A percentile compares a stretch with the other conserved stretches of the same genome.
phyloP scores from a whole-genome alignment of 2,888 invertebrate genomes.

The Geotrupes spiniger region DNA sequence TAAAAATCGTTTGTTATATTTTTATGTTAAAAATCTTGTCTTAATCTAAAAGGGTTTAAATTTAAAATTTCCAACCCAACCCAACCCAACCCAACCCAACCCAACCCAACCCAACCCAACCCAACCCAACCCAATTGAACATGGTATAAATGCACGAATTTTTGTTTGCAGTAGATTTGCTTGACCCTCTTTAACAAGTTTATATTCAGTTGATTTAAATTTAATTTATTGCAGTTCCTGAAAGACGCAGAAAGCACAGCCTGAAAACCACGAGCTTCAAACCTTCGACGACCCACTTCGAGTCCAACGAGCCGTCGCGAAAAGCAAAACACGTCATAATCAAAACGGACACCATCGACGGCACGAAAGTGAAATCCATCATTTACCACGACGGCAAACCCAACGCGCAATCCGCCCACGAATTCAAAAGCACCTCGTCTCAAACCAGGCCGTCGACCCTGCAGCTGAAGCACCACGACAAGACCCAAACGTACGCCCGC shows the following conservation, averaged over 20 bases:
- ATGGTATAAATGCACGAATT: too few species aligned
- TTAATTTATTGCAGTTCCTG: not conserved
- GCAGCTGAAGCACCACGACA: constrained; percentile 35
- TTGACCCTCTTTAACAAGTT: too few species aligned
- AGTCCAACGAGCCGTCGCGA: constrained; percentile 25
- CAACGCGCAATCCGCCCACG: constrained; percentile 29
- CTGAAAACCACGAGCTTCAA: constrained; percentile 34
- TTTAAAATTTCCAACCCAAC: too few species aligned
- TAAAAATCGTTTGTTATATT: too few species aligned
- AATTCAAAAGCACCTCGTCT: constrained; percentile 29
- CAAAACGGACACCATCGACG: constrained; percentile 35
- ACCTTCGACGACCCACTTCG: constrained; percentile 18
- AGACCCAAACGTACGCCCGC: constrained; percentile 28
- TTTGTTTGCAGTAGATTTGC: too few species aligned
- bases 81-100: too few species aligned
- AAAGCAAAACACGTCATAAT: constrained; percentile 43
- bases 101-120: too few species aligned
- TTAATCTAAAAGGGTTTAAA: too few species aligned
- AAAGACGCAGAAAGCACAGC: constrained; percentile 22
- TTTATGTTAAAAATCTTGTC: too few species aligned
- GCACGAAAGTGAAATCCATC: constrained; percentile 9
- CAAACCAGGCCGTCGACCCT: constrained; percentile 39
- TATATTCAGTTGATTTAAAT: not conserved
- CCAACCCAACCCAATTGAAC: too few species aligned
- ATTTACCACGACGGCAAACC: constrained; percentile 31